A percentile compares a stretch with the other conserved stretches of the same genome.
Evolutionary conservation across 2,888 invertebrate genomes (phyloP).

Genomic region (Drosophila pseudotakahashii): DNA sequence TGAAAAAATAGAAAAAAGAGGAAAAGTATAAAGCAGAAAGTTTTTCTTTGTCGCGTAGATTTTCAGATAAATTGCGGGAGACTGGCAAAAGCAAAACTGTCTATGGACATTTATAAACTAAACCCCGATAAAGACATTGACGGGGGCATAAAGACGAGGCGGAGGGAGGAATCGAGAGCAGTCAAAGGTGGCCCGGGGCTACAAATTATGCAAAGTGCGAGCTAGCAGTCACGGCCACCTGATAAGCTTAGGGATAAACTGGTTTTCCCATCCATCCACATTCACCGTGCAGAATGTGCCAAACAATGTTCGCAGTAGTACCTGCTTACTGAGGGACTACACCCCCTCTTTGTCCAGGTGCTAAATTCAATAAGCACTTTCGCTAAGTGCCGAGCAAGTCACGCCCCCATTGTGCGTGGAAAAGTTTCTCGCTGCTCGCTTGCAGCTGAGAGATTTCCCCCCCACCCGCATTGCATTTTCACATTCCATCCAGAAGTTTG

Average conservation of each 20-base stretch:
- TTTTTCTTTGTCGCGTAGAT: slow-evolving; percentile 44
- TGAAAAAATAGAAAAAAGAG: not conserved
- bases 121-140: slow-evolving; percentile 39
- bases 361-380: slow-evolving; percentile 41
- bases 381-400: slow-evolving; percentile 38
- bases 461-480: slow-evolving; percentile 31
- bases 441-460: slow-evolving; percentile 25
- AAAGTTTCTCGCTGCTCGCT: slow-evolving; percentile 18
- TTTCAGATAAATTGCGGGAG: slow-evolving; percentile 41
- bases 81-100: slow-evolving; percentile 35
- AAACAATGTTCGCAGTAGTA: slow-evolving; percentile 7
- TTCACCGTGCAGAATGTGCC: not conserved
- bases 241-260: slow-evolving; percentile 40
- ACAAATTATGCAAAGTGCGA: slow-evolving; percentile 67
- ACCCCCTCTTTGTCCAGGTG: slow-evolving; percentile 30
- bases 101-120: slow-evolving; percentile 30
- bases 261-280: slow-evolving; percentile 24
- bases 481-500: slow-evolving; percentile 11
- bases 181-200: slow-evolving; percentile 53
- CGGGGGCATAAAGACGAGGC: not conserved
- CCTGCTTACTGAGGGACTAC: slow-evolving; percentile 12
- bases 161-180: not conserved
- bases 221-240: slow-evolving; percentile 12
- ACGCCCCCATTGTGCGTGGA: slow-evolving; percentile 25
- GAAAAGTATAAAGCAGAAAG: slow-evolving; percentile 16